Conservation (phyloP, 2,113 vertebrate genomes). For the Callospermophilus lateralis region DNA sequence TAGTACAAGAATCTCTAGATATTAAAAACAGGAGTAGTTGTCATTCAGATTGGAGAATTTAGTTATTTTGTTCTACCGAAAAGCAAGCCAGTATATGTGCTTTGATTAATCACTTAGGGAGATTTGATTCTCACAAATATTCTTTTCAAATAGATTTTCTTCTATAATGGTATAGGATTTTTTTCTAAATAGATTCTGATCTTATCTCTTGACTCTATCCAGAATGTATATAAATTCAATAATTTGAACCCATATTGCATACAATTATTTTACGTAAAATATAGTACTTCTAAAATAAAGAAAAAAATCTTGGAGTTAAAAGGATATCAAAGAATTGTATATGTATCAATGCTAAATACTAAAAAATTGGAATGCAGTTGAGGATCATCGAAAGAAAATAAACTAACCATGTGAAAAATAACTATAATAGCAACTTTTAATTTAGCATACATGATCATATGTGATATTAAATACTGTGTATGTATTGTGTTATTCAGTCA, state of each 20-base stretch:
- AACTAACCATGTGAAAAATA: background rate
- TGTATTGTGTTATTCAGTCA: background rate
- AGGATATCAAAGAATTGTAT: background rate
- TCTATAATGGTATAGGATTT: background rate
- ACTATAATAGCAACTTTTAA: background rate
- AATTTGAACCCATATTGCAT: background rate
- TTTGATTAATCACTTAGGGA: background rate
- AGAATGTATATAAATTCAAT: background rate
- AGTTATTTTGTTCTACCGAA: background rate
- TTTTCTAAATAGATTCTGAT: background rate
- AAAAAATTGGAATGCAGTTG: background rate
- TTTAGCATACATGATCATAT: background rate
- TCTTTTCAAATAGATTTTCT: background rate
- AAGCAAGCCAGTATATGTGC: background rate
- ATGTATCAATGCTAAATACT: background rate
- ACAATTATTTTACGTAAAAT: background rate
- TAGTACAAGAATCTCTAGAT: background rate
- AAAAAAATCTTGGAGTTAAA: background rate
- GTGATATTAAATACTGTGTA: background rate
- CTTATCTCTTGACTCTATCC: background rate
- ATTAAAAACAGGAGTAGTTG: background rate
- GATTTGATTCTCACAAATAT: background rate
- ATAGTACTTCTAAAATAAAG: background rate
- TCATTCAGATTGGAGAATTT: background rate
- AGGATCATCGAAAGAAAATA: background rate